phyloP scores from a whole-genome alignment of 2,797 vertebrate genomes.

The Poeciliopsis turneri region DNA sequence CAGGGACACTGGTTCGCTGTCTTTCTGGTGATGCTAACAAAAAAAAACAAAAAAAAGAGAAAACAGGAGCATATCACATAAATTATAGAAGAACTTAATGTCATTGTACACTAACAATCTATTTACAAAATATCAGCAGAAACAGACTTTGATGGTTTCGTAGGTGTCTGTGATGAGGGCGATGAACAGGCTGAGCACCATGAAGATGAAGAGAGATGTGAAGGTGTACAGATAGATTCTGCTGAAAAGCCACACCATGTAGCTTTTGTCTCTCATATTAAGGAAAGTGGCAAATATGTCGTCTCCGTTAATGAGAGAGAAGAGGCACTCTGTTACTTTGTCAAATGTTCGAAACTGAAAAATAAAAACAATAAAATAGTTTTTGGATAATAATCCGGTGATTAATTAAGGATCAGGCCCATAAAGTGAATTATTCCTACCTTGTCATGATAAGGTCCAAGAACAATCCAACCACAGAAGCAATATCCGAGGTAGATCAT shows the following conservation, averaged over 20 bases:
- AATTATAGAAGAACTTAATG: not conserved
- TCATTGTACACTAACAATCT: not conserved
- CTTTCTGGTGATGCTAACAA: conserved; percentile 86
- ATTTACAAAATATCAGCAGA: not conserved
- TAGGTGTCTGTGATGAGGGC: conserved; percentile 95
- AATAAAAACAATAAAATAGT: not conserved
- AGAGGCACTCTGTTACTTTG: conserved; percentile 91
- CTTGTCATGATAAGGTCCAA: conserved; percentile 97
- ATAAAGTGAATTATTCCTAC: conserved; percentile 66
- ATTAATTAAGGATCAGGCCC: not conserved
- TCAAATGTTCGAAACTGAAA: conserved; percentile 90
- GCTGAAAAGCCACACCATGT: conserved; percentile 95
- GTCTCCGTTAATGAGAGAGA: conserved; percentile 95
- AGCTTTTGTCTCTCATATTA: conserved; percentile 87
- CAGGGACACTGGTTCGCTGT: conserved; percentile 84
- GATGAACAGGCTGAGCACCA: conserved; percentile 98
- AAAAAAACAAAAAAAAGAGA: not conserved
- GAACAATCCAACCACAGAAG: conserved; percentile 97
- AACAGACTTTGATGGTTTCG: conserved; percentile 93
- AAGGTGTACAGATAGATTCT: conserved; percentile 94
- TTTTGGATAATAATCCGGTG: not conserved
- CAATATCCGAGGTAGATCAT: conserved; percentile 98
- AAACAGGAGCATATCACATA: not conserved
- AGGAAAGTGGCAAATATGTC: conserved; percentile 94
- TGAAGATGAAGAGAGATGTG: conserved; percentile 95